Evolutionary conservation across 1,140 invertebrate genomes (phyloP).

Genomic region (Proctacanthus coquilletti): DNA sequence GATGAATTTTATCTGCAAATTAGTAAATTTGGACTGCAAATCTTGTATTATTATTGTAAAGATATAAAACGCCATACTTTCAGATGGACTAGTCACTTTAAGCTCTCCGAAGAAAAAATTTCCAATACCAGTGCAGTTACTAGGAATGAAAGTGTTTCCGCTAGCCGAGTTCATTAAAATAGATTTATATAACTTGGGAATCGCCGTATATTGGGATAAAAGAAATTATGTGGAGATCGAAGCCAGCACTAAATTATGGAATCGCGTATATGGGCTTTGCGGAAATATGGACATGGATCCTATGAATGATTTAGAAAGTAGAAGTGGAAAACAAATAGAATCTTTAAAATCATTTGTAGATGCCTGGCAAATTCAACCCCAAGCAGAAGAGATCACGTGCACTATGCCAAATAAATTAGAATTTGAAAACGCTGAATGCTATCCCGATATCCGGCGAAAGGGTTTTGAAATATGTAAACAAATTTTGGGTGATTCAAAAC

Average conservation of each 20-base stretch:
- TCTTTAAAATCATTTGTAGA: slow-evolving; percentile 33
- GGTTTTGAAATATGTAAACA: too few species aligned
- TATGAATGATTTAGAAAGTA: slow-evolving; percentile 50
- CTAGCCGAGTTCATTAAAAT: slow-evolving; percentile 50
- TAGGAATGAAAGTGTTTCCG: slow-evolving; percentile 50
- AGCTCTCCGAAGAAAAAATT: slow-evolving; percentile 37
- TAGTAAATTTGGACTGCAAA: too few species aligned
- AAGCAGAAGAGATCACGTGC: too few species aligned
- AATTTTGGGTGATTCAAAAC: too few species aligned
- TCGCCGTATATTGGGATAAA: slow-evolving; percentile 60
- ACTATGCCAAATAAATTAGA: too few species aligned
- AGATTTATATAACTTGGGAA: slow-evolving; percentile 45
- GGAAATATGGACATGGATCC: slow-evolving; percentile 54
- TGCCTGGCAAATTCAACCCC: too few species aligned
- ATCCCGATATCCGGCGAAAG: too few species aligned
- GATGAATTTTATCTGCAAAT: too few species aligned
- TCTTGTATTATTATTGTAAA: too few species aligned
- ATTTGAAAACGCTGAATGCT: too few species aligned
- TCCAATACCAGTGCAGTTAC: slow-evolving; percentile 49
- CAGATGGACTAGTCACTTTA: slow-evolving; percentile 38
- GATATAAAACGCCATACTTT: too few species aligned
- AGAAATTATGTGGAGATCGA: slow-evolving; percentile 45
- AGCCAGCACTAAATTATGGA: slow-evolving; percentile 52
- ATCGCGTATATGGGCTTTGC: slow-evolving; percentile 64
- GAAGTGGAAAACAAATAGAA: slow-evolving; percentile 33